Evolutionary conservation across 2,888 invertebrate species (phyloP).

Genomic region (Sphaerophoria rueppellii): DNA sequence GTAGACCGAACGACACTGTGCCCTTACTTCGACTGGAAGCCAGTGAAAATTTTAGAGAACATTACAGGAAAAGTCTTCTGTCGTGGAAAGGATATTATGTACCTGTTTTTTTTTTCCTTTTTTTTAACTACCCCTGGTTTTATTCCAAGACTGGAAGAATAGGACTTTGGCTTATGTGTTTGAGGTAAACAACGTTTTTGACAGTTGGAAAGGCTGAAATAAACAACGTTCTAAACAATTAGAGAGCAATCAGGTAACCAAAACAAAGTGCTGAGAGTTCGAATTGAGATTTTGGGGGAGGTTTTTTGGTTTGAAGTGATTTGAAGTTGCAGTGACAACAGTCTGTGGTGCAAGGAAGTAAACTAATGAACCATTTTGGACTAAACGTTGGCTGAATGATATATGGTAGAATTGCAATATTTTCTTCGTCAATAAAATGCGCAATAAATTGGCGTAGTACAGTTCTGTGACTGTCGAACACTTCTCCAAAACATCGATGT

Average conservation of each 20-base stretch:
- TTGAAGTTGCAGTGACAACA: neutral
- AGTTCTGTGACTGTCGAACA: too few relatives aligned
- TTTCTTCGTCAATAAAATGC: too few relatives aligned
- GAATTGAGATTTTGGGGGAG: neutral
- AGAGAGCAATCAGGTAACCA: neutral
- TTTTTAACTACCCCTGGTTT: slow-evolving; percentile 34
- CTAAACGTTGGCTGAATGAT: too few relatives aligned
- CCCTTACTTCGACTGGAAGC: slow-evolving; percentile 67
- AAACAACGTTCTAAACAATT: slow-evolving; percentile 42
- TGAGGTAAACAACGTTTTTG: slow-evolving; percentile 67
- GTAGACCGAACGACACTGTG: slow-evolving; percentile 57
- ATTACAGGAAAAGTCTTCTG: slow-evolving; percentile 9
- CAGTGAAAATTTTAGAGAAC: slow-evolving; percentile 47
- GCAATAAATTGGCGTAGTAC: too few relatives aligned
- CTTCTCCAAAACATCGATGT: too few relatives aligned
- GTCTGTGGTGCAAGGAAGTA: neutral
- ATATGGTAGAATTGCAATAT: too few relatives aligned
- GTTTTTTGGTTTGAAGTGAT: neutral
- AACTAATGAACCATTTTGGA: too few relatives aligned
- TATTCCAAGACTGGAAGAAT: slow-evolving; percentile 42
- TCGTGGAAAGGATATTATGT: slow-evolving; percentile 32
- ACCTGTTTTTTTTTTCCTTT: neutral
- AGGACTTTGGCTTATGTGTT: slow-evolving; percentile 30
- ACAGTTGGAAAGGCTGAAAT: slow-evolving; percentile 48
- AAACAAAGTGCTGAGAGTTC: slow-evolving; percentile 11